Evolutionary conservation across 2,113 vertebrate genomes (phyloP).

Genomic region (Callospermophilus lateralis): DNA sequence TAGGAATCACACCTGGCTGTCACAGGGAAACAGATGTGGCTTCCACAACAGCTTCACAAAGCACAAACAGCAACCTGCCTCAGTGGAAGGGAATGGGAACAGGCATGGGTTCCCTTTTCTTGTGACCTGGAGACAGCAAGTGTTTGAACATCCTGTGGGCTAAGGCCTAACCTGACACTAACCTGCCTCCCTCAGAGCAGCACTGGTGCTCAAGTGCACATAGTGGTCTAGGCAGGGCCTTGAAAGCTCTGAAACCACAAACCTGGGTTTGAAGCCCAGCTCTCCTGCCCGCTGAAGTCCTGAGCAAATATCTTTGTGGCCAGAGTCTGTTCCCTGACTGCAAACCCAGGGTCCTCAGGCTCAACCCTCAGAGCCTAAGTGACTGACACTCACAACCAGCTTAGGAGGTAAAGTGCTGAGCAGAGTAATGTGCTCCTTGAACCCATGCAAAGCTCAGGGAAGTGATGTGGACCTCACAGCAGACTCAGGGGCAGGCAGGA

Average conservation of each 20-base stretch:
- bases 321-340: neutral
- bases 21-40: conserved; percentile 90
- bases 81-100: conserved; percentile 43
- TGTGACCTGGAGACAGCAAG: fast-evolving
- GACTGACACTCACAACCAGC: fast-evolving
- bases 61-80: conserved; percentile 84
- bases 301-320: neutral
- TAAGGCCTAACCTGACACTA: neutral
- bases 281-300: neutral
- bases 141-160: neutral
- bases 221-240: too few species aligned
- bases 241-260: neutral
- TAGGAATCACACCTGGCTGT: conserved; percentile 56
- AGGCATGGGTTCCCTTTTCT: conserved; percentile 33
- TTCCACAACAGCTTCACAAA: conserved; percentile 85
- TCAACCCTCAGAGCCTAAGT: neutral
- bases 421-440: neutral
- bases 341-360: neutral
- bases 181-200: neutral
- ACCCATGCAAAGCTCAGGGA: neutral
- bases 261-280: neutral
- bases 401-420: neutral
- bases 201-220: fast-evolving
- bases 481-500: neutral
- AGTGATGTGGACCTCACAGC: neutral